Conservation (phyloP, 2,113 vertebrate species). For the Rhabdomys dilectus region DNA sequence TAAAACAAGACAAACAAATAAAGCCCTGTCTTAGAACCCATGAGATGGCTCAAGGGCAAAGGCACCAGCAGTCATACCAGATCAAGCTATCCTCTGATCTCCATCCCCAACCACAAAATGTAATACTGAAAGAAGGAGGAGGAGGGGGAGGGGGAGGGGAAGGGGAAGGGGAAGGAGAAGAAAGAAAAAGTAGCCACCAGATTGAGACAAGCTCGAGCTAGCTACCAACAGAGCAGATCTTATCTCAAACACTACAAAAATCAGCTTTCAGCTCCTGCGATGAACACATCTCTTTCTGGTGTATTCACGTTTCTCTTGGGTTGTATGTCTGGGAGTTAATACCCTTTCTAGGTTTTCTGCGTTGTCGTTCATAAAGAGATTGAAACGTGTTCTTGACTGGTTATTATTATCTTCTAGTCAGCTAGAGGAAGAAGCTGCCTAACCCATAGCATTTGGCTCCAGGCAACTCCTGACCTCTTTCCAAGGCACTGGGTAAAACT, state of each 20-base stretch:
- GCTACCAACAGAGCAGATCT: neutral
- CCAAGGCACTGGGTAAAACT: neutral
- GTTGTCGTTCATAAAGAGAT: neutral
- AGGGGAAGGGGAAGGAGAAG: too few species aligned
- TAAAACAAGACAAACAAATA: too few species aligned
- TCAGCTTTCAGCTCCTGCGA: too few species aligned
- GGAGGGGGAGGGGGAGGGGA: too few species aligned
- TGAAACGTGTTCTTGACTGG: neutral
- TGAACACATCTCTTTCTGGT: neutral
- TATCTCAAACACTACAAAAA: neutral
- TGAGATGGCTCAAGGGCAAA: neutral
- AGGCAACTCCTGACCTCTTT: neutral
- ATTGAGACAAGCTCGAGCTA: neutral
- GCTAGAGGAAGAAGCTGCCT: neutral
- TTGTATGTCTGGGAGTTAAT: neutral
- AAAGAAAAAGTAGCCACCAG: neutral
- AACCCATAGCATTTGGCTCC: neutral
- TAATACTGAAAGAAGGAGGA: neutral
- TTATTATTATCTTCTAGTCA: conserved; percentile 21
- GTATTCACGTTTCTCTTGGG: neutral
- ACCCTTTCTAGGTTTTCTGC: neutral
- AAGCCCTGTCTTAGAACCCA: neutral
- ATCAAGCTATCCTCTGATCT: neutral
- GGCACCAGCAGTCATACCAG: neutral
- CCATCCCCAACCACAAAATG: neutral